Base-by-base conservation (phyloP, 1,140 invertebrate genomes). In the Lordiphosa mommai region DNA sequence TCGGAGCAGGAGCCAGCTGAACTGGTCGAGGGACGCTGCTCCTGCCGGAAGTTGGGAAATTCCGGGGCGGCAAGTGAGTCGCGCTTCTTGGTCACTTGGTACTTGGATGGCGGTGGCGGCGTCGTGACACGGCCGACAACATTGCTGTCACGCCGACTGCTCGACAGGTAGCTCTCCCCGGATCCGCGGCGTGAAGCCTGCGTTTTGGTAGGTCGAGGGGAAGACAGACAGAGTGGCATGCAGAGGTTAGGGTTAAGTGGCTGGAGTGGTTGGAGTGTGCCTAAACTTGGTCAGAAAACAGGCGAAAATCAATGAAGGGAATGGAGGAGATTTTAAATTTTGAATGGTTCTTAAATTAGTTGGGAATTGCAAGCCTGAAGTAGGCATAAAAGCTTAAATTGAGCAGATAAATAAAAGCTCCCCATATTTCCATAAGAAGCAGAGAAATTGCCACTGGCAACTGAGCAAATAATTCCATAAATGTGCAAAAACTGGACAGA, bases 1-100 rank as follows among this genome's bases (percentile, higher is more conserved):
- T 84, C 77, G 16, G 13, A 93, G 89, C 94, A 94, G 33, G 92
- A 93, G 13, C 92, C 92, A 6, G 93, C 94, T 48, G 94, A 94
- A 12, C 94, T 95, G 68, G 94, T 94, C 16, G 93, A 94, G n/a
- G 95, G 94, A 64, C 94, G 90, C 80, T 94, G 93, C 77, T 93
- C 92, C 72, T 91, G 92, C 50, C 92, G 89, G 68, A 90, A 90
- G 63, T 90, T 89, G 52, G 88, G 88, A 47, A 89, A 88, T 32
- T 90, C 90, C 14, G 90, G 90, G 36, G 89, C 90, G 27, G 90
- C 89, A 27, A 91, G 89, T 16, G 92, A 93, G 56, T 94, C 92
- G 48, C 93, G 89, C 64, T 94, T 91, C 88, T 94, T 93, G 79
- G 92, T 90, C 9, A 90, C 90, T 5, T 92, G 91, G 30, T 92